Conservation (phyloP, 2,888 invertebrate genomes). For the Chironomus riparius region DNA sequence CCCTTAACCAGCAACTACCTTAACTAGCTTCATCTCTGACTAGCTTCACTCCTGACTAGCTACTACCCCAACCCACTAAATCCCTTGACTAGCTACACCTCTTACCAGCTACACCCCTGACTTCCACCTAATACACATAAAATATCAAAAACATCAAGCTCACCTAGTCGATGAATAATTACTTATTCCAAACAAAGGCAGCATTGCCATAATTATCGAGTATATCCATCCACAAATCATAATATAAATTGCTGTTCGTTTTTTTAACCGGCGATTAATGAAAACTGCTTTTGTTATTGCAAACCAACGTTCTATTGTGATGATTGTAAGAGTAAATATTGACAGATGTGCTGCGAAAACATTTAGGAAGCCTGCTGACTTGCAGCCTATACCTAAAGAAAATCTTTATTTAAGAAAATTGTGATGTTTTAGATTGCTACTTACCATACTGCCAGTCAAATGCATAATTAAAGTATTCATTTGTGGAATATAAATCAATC, state of each 20-base stretch:
- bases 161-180: conserved; percentile 78
- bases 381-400: conserved; percentile 60
- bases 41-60: too few species aligned
- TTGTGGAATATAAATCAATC: conserved; percentile 74
- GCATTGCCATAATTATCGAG: conserved; percentile 62
- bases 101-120: too few species aligned
- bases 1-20: too few species aligned
- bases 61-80: too few species aligned
- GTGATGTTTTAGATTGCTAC: background rate
- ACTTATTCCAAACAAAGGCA: conserved; percentile 75
- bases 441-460: conserved; percentile 79
- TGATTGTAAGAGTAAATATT: conserved; percentile 75
- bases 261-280: conserved; percentile 66
- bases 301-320: conserved; percentile 78
- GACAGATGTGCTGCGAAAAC: conserved; percentile 81
- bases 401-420: too few species aligned
- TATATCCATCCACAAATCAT: conserved; percentile 75
- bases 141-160: background rate
- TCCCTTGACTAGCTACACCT: too few species aligned
- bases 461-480: conserved; percentile 82
- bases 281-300: conserved; percentile 78
- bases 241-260: conserved; percentile 61
- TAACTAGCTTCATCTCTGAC: too few species aligned
- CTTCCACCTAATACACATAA: too few species aligned
- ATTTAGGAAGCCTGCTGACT: conserved; percentile 78